Base-by-base conservation (phyloP, 2,113 vertebrate species). In the Mesembrinibis cayennensis region DNA sequence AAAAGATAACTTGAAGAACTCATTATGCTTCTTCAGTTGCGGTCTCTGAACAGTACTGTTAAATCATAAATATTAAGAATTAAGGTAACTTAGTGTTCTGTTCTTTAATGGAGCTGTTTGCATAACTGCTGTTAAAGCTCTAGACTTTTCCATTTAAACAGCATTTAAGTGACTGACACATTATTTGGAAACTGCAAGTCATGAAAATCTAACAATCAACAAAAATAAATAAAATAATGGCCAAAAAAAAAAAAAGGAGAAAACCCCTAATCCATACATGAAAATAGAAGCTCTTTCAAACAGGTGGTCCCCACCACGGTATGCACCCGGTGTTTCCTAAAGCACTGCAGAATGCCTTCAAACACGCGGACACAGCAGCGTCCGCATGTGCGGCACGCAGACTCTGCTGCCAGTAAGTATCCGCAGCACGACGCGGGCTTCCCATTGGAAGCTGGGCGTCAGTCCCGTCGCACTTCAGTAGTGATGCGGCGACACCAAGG, bases 1-100 rank as follows among this genome's bases (percentile, higher is more conserved):
- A 90, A 95, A 89, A 90, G 58, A 90, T 73, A 94, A 50, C 47
- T 90, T 85, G 87, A 96, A 89, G 69, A 97, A 96, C 80, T 95
- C 81, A 82, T 83, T 71, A 61, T 36, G 56, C 90, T 93, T 97
- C 66, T 83, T 91, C 50, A 76, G 34, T 32, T 97, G 47, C 47
- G 21, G 77, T 77, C n/a, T 87, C 86, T 79, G 44, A 69, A 52
- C 47, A 84, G 25, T 74, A 38, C 42, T 61, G 72, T 59, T 80
- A 82, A 96, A 94, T 83, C 42, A 92, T 47, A 95, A 80, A 71
- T 47, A 93, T 79, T 81, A 82, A 92, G 78, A 94, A 59, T 93
- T 83, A 91, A 76, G 58, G 74, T 70, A 91, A 72, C 36, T 76
- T 45, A 55, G 53, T 62, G 42, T 34, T 93, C 42, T 63, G 55